A percentile compares a stretch with the other conserved stretches of the same genome.
phyloP scores from a whole-genome alignment of 2,113 vertebrate species.

The Urocolius indicus region DNA sequence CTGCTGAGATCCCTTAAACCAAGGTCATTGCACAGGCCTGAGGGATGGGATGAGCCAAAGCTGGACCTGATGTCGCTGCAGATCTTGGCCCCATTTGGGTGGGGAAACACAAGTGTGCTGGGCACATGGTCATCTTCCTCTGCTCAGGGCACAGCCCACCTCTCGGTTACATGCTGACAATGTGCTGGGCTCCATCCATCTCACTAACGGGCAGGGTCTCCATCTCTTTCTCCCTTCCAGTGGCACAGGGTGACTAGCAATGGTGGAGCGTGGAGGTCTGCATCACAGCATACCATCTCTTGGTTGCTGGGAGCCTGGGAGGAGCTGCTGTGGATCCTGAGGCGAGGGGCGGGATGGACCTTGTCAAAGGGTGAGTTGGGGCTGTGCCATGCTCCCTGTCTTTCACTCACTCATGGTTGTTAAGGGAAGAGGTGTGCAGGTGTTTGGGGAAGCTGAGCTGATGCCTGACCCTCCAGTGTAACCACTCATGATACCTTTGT shows the following conservation, averaged over 20 bases:
- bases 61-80: not conserved
- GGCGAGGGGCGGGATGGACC: not conserved
- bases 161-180: accelerated
- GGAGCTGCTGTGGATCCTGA: not conserved
- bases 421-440: not conserved
- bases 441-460: accelerated
- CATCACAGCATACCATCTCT: accelerated
- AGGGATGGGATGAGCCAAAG: not conserved
- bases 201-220: not conserved
- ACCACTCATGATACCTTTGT: accelerated
- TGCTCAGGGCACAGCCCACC: not conserved
- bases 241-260: not conserved
- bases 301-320: accelerated
- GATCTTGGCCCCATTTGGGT: not conserved
- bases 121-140: not conserved
- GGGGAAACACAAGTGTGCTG: not conserved
- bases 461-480: accelerated
- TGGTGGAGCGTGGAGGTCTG: not conserved
- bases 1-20: not conserved
- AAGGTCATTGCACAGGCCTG: not conserved
- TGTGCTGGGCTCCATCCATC: accelerated
- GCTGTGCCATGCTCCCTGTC: not conserved
- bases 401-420: accelerated
- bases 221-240: not conserved
- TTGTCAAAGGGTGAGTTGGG: not conserved